Base-by-base conservation (phyloP, 2,888 invertebrate genomes). In the Cantharis rustica region DNA sequence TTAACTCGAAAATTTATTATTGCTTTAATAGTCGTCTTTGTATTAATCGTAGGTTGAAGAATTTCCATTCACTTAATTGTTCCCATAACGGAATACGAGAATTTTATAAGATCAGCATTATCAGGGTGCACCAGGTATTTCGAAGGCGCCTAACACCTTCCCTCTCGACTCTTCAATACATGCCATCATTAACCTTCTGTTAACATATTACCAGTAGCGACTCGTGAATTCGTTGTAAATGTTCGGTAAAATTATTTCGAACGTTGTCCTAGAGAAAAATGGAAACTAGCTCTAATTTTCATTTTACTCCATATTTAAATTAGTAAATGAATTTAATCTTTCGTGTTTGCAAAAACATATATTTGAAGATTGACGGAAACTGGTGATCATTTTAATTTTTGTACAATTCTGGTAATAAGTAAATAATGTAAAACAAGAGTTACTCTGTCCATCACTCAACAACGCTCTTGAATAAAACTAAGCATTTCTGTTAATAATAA, bases 111-210 rank as follows among this genome's bases (percentile, higher is more conserved):
- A 20, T 61, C 16, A 26, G 16, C 69, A 68, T 72, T 62, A 69
- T 68, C 68, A n/a, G 69, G 73, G 68, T 69, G 73, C 26, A 31
- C 16, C 26, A 73, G 73, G 73, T 69, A 73, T 73, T 73, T 68
- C 26, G 61, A 62, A 73, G 73, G 73, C 73, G 73, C 73, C 73
- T 73, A 69, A 63, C 73, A 69, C 73, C 68, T 73, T 68, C 61
- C 68, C 16, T 68, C 73, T 69, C 13, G 16, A 10, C 17, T 68
- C 73, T 17, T 73, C 64, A 66, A 15, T 27, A 63, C 20, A 26
- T 16, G 71, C 20, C 61, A 68, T 73, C 73, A 73, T 73, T 73
- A 73, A 69, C 20, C 62, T 61, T 73, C 16, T 31, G 62, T 61
- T 62, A 73, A 23, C 16, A 17, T 64, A 16, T 27, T 27, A 27